Percentiles rank a stretch among this genome's conserved stretches.
Evolutionary conservation across 2,113 vertebrate genomes (phyloP).

Genomic region (Ascaphus truei): DNA sequence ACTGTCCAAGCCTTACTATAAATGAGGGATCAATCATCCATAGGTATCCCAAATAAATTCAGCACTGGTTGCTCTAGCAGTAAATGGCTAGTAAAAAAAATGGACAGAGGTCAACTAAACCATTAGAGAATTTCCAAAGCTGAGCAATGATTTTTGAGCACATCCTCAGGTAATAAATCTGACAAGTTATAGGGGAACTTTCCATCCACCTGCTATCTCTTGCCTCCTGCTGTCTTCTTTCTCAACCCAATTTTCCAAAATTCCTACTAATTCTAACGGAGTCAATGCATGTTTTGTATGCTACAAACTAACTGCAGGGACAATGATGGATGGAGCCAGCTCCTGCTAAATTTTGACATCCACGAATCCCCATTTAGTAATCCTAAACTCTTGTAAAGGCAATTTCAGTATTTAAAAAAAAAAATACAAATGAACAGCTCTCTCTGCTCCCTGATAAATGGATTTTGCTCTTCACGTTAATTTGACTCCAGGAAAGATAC

Average conservation of each 20-base stretch:
- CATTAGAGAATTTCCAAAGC: not conserved
- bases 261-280: constrained; percentile 23
- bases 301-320: constrained; percentile 14
- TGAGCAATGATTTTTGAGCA: not conserved
- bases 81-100: too few relatives aligned
- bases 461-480: constrained; percentile 24
- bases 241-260: not conserved
- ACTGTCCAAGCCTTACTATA: too few relatives aligned
- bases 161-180: not conserved
- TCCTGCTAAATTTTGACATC: constrained; percentile 20
- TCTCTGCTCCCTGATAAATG: constrained; percentile 28
- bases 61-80: too few relatives aligned
- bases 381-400: constrained; percentile 27
- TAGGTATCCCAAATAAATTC: too few relatives aligned
- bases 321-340: constrained; percentile 24
- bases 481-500: constrained; percentile 23
- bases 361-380: constrained; percentile 27
- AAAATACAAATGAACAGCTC: constrained; percentile 29
- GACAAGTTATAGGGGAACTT: not conserved
- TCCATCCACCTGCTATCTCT: not conserved
- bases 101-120: not conserved
- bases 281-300: constrained; percentile 19
- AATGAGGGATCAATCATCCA: too few relatives aligned
- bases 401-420: constrained; percentile 21
- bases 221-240: not conserved